phyloP scores from a whole-genome alignment of 2,888 invertebrate species.

The Seira sanloemensis region DNA sequence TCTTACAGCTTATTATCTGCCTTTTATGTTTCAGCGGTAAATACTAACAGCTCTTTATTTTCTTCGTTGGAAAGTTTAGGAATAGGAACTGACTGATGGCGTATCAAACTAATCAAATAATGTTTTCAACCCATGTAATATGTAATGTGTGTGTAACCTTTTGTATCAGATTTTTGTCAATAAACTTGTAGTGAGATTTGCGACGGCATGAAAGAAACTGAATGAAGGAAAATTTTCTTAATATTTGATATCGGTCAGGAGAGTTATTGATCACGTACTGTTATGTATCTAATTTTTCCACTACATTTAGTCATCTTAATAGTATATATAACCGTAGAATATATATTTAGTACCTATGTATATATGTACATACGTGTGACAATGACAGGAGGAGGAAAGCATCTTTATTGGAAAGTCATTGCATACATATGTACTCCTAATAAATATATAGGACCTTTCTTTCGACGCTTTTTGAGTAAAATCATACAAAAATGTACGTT shows the following conservation, averaged over 20 bases:
- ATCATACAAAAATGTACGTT: no score
- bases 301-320: no score
- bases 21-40: no score
- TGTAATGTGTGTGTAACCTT: no score
- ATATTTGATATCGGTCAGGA: not conserved
- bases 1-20: no score
- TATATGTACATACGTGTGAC: not conserved
- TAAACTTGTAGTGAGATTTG: not conserved
- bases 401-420: not conserved
- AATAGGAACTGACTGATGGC: no score
- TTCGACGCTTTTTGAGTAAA: not conserved
- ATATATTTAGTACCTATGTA: no score
- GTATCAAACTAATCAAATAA: no score
- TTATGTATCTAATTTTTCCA: not conserved
- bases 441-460: not conserved
- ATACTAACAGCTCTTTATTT: no score
- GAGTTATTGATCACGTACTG: not conserved
- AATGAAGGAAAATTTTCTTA: not conserved
- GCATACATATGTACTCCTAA: not conserved
- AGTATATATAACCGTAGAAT: no score
- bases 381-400: not conserved
- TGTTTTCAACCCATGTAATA: no score
- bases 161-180: not conserved
- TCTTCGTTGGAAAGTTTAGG: no score
- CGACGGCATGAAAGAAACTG: not conserved